A percentile compares a stretch with the other conserved stretches of the same genome.
These are phyloP conservation scores for Porphyrio hochstetteri DNA, from an alignment of 2,113 vertebrate genomes.

Conservation along the genomic window DNA sequence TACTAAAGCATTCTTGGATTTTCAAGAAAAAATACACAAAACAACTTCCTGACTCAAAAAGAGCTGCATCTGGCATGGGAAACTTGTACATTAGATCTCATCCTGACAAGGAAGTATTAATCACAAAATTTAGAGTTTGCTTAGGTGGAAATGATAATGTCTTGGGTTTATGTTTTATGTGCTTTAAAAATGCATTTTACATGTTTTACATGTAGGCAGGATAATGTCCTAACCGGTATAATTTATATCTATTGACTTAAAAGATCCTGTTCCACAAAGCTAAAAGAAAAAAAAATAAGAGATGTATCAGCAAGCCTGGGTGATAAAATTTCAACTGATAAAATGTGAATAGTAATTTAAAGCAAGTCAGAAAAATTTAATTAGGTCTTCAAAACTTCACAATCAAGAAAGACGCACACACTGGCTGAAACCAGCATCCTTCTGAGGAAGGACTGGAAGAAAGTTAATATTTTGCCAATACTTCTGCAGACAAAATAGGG, in stretches of 20 bases:
- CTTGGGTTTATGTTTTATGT: background rate
- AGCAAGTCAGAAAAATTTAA: background rate
- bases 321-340: slow-evolving; percentile 9
- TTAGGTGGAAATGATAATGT: slow-evolving; percentile 34
- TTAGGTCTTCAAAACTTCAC: background rate
- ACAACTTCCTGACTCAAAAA: slow-evolving; percentile 63
- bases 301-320: background rate
- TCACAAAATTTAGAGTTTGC: slow-evolving; percentile 25
- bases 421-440: background rate
- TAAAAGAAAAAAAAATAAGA: background rate
- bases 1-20: slow-evolving; percentile 62
- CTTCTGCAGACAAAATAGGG: slow-evolving; percentile 32
- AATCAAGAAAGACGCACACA: background rate
- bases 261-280: background rate
- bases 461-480: slow-evolving; percentile 35
- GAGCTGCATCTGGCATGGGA: slow-evolving; percentile 59
- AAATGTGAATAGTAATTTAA: slow-evolving; percentile 3
- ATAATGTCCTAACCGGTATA: background rate
- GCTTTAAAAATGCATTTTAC: slow-evolving; percentile 1
- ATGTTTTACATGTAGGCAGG: background rate
- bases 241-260: background rate
- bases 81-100: slow-evolving; percentile 36
- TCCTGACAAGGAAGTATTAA: slow-evolving; percentile 34
- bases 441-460: background rate
- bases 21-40: slow-evolving; percentile 69